A percentile compares a stretch with the other conserved stretches of the same genome.
phyloP scores from a whole-genome alignment of 2,113 vertebrate genomes.

The Takifugu flavidus region DNA sequence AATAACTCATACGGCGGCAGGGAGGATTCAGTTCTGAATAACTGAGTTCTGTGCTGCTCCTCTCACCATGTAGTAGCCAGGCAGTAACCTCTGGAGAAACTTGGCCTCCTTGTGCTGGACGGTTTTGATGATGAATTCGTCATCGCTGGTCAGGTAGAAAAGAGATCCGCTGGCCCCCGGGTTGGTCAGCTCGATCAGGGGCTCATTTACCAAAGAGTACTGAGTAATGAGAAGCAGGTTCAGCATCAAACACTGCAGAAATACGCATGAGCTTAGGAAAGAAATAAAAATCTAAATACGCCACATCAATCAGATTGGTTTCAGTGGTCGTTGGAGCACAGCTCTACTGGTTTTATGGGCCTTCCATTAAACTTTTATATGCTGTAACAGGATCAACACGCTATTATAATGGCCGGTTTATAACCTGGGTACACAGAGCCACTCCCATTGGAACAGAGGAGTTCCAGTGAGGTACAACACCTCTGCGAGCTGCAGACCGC shows the following conservation, averaged over 20 bases:
- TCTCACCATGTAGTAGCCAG: constrained; percentile 96
- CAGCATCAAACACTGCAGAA: constrained; percentile 1
- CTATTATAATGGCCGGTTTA: no score
- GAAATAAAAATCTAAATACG: neutral
- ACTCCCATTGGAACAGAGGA: no score
- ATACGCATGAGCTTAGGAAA: neutral
- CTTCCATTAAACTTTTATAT: no score
- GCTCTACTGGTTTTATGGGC: no score
- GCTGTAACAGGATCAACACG: no score
- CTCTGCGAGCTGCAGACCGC: no score
- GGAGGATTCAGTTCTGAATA: no score
- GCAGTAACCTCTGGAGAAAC: constrained; percentile 93
- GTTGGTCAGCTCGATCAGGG: constrained; percentile 92
- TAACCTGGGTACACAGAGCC: no score
- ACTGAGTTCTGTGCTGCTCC: neutral
- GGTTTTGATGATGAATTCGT: constrained; percentile 99
- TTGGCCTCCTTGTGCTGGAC: constrained; percentile 98
- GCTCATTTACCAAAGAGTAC: constrained; percentile 94
- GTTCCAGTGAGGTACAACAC: no score
- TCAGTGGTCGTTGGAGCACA: no score
- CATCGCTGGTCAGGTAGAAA: constrained; percentile 96
- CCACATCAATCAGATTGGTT: neutral
- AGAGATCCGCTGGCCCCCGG: constrained; percentile 94
- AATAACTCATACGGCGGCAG: neutral
- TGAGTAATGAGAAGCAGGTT: constrained; percentile 53